Percentiles rank a stretch among this genome's conserved stretches.
These are phyloP conservation scores for Tipula unca DNA, from an alignment of 2,888 invertebrate genomes.

Conservation along the genomic window DNA sequence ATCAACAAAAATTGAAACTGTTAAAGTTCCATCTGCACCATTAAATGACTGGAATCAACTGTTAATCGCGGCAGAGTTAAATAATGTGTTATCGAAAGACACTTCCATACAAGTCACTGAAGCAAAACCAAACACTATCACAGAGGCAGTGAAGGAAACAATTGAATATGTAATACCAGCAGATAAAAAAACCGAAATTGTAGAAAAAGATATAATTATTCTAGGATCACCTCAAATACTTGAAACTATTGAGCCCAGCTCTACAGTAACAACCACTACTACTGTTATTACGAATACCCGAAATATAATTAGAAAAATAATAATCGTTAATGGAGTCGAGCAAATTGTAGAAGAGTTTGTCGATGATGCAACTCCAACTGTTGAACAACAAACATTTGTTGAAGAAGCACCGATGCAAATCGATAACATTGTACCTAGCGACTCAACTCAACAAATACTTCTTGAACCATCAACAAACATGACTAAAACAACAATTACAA, in stretches of 20 bases:
- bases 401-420: neutral
- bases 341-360: conserved; percentile 73
- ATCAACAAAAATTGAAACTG: neutral
- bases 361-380: conserved; percentile 44
- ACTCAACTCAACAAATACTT: neutral
- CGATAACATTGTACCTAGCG: too few species aligned
- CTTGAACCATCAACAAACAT: neutral
- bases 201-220: too few species aligned
- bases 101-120: too few species aligned
- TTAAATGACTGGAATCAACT: too few species aligned
- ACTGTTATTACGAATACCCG: conserved; percentile 59
- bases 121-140: too few species aligned
- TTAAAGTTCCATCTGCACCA: too few species aligned
- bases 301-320: conserved; percentile 65
- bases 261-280: neutral
- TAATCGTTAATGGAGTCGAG: conserved; percentile 76
- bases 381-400: neutral
- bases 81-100: too few species aligned
- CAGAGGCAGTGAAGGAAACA: neutral
- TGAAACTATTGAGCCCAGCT: neutral
- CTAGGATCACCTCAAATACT: too few species aligned
- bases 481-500: neutral
- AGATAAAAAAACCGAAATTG: neutral
- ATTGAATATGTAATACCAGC: neutral
- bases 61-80: too few species aligned